A percentile compares a stretch with the other conserved stretches of the same genome.
Evolutionary conservation across 2,888 invertebrate genomes (phyloP).

Genomic region (Uloborus plumipes): DNA sequence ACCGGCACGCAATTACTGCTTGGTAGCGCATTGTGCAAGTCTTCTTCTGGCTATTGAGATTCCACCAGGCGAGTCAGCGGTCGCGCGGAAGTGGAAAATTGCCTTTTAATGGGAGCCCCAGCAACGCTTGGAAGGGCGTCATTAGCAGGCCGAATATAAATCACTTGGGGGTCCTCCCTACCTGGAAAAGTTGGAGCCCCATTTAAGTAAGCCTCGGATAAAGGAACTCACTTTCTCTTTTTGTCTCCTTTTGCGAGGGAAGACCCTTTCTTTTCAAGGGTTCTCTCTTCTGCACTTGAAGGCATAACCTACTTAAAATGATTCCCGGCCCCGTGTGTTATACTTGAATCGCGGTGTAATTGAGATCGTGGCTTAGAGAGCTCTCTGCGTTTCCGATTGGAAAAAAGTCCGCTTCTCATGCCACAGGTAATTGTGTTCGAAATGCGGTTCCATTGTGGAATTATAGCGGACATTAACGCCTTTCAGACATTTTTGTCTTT

Average conservation of each 20-base stretch:
- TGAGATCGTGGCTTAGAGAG: constrained; percentile 42
- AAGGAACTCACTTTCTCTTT: constrained; percentile 23
- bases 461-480: constrained; percentile 46
- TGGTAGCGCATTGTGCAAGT: constrained; percentile 49
- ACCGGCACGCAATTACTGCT: constrained; percentile 49
- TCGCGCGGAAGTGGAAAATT: constrained; percentile 63
- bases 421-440: constrained; percentile 57
- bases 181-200: constrained; percentile 49
- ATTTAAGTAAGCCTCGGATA: constrained; percentile 49
- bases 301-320: constrained; percentile 60
- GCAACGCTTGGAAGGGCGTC: constrained; percentile 54
- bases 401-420: constrained; percentile 32
- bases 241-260: constrained; percentile 48
- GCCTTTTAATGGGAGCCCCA: constrained; percentile 62
- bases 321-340: constrained; percentile 55
- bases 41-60: constrained; percentile 50
- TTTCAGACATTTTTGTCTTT: neutral
- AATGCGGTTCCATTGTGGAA: constrained; percentile 30
- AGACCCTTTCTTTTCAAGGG: constrained; percentile 41
- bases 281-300: constrained; percentile 15
- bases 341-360: constrained; percentile 44
- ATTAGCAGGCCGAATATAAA: constrained; percentile 61
- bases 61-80: constrained; percentile 44
- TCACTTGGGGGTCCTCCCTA: constrained; percentile 48
- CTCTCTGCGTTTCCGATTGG: constrained; percentile 36